phyloP scores from a whole-genome alignment of 2,113 vertebrate genomes.

The Glaucidium brasilianum region DNA sequence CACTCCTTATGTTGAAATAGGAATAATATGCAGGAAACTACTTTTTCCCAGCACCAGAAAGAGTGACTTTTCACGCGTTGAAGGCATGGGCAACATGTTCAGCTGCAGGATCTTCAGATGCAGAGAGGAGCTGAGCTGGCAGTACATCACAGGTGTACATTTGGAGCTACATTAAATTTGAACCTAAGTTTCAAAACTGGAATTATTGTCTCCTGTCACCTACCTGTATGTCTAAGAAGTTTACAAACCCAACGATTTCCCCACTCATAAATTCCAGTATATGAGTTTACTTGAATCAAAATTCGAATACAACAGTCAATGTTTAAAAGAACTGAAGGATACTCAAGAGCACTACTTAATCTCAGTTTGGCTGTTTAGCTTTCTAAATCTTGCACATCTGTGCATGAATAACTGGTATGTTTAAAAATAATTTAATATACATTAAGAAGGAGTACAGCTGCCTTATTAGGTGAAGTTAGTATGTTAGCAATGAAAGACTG shows the following conservation, averaged over 20 bases:
- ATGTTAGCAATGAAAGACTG: conserved; percentile 29
- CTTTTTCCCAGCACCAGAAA: background rate
- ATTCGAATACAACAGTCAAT: background rate
- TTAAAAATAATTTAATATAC: conserved; percentile 10
- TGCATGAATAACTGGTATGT: background rate
- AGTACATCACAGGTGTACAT: background rate
- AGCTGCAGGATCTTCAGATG: background rate
- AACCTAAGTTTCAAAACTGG: background rate
- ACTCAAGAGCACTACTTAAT: background rate
- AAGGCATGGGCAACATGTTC: accelerated
- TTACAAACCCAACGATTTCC: background rate
- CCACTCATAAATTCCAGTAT: background rate
- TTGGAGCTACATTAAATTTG: background rate
- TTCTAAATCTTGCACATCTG: background rate
- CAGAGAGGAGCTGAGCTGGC: background rate
- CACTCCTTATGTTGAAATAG: background rate
- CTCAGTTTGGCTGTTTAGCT: background rate
- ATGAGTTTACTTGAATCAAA: background rate
- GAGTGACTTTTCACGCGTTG: background rate
- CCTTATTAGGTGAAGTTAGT: conserved; percentile 13
- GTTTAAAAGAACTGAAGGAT: background rate
- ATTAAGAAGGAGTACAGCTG: background rate
- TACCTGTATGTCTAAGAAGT: background rate
- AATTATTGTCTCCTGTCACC: background rate
- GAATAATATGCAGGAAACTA: background rate